These are phyloP conservation scores for Andrena chrysosceles DNA, from an alignment of 2,888 invertebrate genomes.

Conservation along the genomic window DNA sequence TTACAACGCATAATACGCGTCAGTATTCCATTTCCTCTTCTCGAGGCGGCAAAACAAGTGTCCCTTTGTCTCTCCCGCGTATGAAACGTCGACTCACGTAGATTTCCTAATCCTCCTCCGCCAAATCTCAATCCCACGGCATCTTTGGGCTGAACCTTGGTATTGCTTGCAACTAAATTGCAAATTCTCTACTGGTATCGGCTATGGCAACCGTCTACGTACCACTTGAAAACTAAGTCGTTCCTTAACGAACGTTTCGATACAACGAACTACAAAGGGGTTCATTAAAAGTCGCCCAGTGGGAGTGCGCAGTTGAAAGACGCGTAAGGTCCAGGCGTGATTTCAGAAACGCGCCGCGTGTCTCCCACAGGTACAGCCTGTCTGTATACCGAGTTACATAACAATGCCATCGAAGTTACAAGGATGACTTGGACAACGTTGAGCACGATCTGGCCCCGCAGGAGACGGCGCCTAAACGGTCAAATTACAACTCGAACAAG, in stretches of 20 bases:
- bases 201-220: no score
- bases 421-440: conserved; percentile 82
- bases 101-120: conserved; percentile 17
- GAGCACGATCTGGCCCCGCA: conserved; percentile 79
- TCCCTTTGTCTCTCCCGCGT: conserved; percentile 20
- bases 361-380: conserved; percentile 18
- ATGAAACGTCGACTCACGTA: background rate
- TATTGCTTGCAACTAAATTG: no score
- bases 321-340: background rate
- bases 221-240: background rate
- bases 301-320: conserved; percentile 3
- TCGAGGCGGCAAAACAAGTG: conserved; percentile 54
- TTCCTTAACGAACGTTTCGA: conserved; percentile 14
- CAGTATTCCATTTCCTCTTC: conserved; percentile 12
- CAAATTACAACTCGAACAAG: conserved; percentile 78
- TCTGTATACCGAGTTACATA: conserved; percentile 60
- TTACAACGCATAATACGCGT: conserved; percentile 50
- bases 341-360: conserved; percentile 11
- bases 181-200: no score
- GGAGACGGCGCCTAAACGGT: conserved; percentile 78
- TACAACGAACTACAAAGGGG: conserved; percentile 27
- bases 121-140: conserved; percentile 3
- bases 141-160: background rate
- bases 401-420: conserved; percentile 77
- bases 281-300: conserved; percentile 35